These are phyloP conservation scores for Pristionchus mayeri DNA, from an alignment of 2,888 invertebrate species.

Conservation along the genomic window DNA sequence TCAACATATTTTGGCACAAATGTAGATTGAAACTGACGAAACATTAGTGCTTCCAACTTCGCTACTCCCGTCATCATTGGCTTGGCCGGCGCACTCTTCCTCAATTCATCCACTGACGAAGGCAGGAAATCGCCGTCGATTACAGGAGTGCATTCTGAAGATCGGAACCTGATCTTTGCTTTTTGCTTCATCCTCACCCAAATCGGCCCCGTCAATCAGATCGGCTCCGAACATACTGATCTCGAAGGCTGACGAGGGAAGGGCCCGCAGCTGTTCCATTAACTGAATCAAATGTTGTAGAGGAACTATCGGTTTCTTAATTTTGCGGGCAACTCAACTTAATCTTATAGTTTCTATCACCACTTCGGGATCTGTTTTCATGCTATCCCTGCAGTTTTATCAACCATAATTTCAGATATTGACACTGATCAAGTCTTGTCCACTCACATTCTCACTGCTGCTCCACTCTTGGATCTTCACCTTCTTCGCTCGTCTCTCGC, in stretches of 20 bases:
- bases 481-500: constrained; percentile 37
- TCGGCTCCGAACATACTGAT: constrained; percentile 44
- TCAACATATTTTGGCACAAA: neutral
- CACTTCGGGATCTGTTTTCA: no score
- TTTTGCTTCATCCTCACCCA: neutral
- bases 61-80: constrained; percentile 44
- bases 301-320: no score
- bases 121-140: constrained; percentile 57
- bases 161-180: neutral
- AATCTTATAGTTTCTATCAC: no score
- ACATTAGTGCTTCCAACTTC: constrained; percentile 49
- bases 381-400: no score
- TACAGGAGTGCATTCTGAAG: constrained; percentile 36
- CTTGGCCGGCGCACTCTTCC: constrained; percentile 36
- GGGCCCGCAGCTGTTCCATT: constrained; percentile 55
- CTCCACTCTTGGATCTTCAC: constrained; percentile 33
- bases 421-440: neutral
- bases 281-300: constrained; percentile 33
- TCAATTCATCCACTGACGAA: constrained; percentile 18
- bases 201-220: constrained; percentile 39
- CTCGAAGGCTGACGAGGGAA: constrained; percentile 58
- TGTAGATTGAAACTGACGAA: neutral
- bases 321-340: no score
- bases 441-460: neutral
- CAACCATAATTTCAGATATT: neutral